These are phyloP conservation scores for Bombyx huttoni DNA, from an alignment of 2,888 invertebrate species.

Conservation along the genomic window DNA sequence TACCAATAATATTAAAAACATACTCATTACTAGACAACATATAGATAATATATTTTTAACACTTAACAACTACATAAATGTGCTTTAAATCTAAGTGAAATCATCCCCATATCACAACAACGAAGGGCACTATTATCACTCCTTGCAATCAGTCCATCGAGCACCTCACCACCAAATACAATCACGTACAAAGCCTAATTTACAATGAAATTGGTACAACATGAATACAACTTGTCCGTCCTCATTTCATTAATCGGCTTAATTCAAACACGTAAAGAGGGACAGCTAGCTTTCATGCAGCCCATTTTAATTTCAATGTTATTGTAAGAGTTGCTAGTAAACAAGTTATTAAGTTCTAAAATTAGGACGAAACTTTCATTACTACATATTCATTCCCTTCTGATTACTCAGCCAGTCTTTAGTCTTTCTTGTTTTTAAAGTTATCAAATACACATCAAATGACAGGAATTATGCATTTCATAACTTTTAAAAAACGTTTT, in stretches of 20 bases:
- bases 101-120: slow-evolving; percentile 52
- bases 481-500: background rate
- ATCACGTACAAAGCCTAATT: slow-evolving; percentile 11
- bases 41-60: slow-evolving; percentile 58
- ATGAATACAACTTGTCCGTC: background rate
- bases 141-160: slow-evolving; percentile 19
- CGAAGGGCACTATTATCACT: slow-evolving; percentile 44
- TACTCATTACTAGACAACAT: slow-evolving; percentile 37
- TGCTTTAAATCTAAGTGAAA: slow-evolving; percentile 38
- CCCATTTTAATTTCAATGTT: background rate
- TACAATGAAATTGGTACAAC: background rate
- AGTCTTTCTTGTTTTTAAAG: background rate
- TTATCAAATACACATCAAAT: background rate
- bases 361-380: slow-evolving; percentile 7
- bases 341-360: background rate
- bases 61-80: slow-evolving; percentile 46
- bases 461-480: background rate
- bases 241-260: background rate
- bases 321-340: background rate
- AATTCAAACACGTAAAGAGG: background rate
- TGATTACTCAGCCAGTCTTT: background rate
- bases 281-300: background rate
- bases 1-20: slow-evolving; percentile 66
- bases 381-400: background rate
- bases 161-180: slow-evolving; percentile 21